Evolutionary conservation across 2,888 invertebrate genomes (phyloP).

Genomic region (Cosmopolites sordidus): DNA sequence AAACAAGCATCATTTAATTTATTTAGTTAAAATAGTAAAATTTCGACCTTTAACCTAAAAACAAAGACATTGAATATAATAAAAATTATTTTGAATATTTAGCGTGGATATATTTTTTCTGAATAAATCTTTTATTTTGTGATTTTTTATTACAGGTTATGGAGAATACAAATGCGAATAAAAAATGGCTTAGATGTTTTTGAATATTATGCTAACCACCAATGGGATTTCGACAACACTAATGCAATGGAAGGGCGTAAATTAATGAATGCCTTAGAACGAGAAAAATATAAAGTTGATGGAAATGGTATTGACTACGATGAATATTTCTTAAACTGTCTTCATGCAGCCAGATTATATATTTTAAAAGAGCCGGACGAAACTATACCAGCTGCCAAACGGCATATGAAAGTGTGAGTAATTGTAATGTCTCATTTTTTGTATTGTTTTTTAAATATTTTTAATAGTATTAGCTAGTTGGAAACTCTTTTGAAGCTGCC

Average conservation of each 20-base stretch:
- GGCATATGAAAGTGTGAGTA: constrained; percentile 77
- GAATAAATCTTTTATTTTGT: no score
- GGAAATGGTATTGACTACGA: constrained; percentile 69
- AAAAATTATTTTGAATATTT: no score
- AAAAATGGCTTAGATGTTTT: constrained; percentile 83
- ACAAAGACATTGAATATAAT: no score
- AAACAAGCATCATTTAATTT: no score
- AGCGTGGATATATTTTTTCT: no score
- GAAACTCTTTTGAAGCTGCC: no score
- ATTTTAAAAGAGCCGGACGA: constrained; percentile 81
- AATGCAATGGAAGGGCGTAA: constrained; percentile 57
- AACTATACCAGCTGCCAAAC: constrained; percentile 71
- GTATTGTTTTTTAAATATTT: no score
- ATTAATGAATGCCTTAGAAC: constrained; percentile 62
- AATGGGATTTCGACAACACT: constrained; percentile 82
- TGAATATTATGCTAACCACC: constrained; percentile 88
- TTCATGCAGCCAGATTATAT: constrained; percentile 71
- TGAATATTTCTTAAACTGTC: constrained; percentile 78
- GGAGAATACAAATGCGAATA: constrained; percentile 77
- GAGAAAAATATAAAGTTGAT: constrained; percentile 64
- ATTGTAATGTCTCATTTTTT: no score
- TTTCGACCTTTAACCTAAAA: no score
- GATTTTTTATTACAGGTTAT: no score
- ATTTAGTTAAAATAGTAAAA: no score
- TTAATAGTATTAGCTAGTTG: no score